Percentiles rank a stretch among this genome's conserved stretches.
Conservation (phyloP, 2,888 invertebrate genomes). For the Lasioglossum pauxillum region DNA sequence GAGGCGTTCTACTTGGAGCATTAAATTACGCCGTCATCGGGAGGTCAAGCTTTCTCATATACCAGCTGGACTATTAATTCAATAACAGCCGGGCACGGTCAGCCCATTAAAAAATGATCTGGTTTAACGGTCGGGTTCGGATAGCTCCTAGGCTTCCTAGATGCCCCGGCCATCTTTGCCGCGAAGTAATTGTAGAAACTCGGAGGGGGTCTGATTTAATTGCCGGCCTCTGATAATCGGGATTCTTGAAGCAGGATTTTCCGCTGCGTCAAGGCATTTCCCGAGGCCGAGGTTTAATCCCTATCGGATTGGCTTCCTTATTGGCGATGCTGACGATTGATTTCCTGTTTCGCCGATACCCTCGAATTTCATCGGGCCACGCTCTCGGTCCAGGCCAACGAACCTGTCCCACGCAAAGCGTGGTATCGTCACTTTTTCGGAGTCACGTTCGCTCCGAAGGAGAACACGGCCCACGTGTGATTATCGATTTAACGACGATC, state of each 20-base stretch:
- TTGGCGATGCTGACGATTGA: constrained; percentile 17
- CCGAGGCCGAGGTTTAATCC: background rate
- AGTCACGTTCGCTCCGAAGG: constrained; percentile 24
- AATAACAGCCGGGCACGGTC: constrained; percentile 63
- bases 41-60: constrained; percentile 50
- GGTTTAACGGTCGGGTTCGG: background rate
- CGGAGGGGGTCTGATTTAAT: constrained; percentile 21
- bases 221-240: constrained; percentile 4
- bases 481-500: constrained; percentile 77
- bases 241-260: constrained; percentile 10
- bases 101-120: constrained; percentile 21
- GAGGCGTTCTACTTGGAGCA: background rate
- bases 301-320: constrained; percentile 30
- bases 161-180: background rate
- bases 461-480: constrained; percentile 65
- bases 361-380: constrained; percentile 25
- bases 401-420: constrained; percentile 14
- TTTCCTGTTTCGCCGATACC: constrained; percentile 18
- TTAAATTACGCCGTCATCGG: constrained; percentile 58
- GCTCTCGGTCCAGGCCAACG: constrained; percentile 23
- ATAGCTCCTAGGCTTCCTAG: background rate
- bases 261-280: background rate
- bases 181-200: background rate
- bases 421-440: constrained; percentile 36
- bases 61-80: constrained; percentile 72